A percentile compares a stretch with the other conserved stretches of the same genome.
These are phyloP conservation scores for Andricus grossulariae DNA, from an alignment of 1,140 invertebrate species.

Conservation along the genomic window DNA sequence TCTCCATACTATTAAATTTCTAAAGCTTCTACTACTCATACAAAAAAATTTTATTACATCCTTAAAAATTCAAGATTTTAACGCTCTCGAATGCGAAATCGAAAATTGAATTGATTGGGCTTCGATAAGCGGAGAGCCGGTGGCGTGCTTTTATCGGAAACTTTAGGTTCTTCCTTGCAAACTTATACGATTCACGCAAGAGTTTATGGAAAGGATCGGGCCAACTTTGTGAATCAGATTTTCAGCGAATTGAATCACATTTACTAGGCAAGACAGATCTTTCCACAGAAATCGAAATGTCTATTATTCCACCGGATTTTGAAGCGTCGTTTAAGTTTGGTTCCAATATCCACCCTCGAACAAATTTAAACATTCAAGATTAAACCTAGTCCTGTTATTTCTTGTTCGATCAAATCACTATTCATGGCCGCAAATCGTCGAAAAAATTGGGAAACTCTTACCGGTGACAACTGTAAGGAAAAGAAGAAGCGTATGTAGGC, in stretches of 20 bases:
- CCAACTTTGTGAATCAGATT: conserved; percentile 26
- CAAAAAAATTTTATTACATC: background rate
- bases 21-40: background rate
- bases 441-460: conserved; percentile 50
- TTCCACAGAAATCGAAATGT: background rate
- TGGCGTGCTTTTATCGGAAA: conserved; percentile 17
- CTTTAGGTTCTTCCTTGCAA: conserved; percentile 14
- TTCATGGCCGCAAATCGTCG: background rate
- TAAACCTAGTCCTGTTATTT: background rate
- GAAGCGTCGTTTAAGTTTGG: conserved; percentile 4
- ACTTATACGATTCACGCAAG: conserved; percentile 13
- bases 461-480: conserved; percentile 61
- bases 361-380: background rate
- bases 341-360: background rate
- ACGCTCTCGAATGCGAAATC: background rate
- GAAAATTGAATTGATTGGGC: conserved; percentile 18
- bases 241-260: conserved; percentile 12
- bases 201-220: background rate
- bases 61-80: conserved; percentile 3
- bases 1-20: background rate
- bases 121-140: conserved; percentile 3
- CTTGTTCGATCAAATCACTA: conserved; percentile 8
- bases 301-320: background rate
- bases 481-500: conserved; percentile 56
- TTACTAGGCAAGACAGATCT: conserved; percentile 14